These are phyloP conservation scores for Horisme vitalbata DNA, from an alignment of 2,888 invertebrate species.

Conservation along the genomic window DNA sequence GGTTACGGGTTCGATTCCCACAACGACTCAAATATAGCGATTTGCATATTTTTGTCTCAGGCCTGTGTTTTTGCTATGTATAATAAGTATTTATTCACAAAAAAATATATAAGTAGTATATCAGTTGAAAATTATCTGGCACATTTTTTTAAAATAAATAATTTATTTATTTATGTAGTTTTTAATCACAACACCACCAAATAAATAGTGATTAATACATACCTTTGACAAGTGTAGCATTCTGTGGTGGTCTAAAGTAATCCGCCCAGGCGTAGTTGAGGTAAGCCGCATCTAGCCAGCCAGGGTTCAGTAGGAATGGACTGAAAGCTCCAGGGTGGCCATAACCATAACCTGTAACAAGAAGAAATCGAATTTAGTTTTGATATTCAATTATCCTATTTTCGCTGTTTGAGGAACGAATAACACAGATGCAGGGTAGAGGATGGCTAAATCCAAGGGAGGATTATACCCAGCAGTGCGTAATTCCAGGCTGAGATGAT, in stretches of 20 bases:
- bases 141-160: no score
- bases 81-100: no score
- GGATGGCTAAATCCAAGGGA: no score
- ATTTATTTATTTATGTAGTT: neutral
- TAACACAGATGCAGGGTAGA: neutral
- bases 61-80: no score
- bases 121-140: no score
- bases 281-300: conserved; percentile 93
- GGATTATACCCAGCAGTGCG: no score
- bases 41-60: no score
- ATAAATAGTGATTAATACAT: conserved; percentile 25
- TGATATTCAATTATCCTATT: neutral
- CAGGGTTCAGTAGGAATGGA: conserved; percentile 90
- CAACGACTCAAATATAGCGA: no score
- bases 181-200: neutral
- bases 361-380: conserved; percentile 31
- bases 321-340: conserved; percentile 90
- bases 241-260: conserved; percentile 84
- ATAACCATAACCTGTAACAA: conserved; percentile 89
- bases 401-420: neutral
- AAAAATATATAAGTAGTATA: no score
- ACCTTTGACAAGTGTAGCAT: conserved; percentile 84
- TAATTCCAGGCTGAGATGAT: no score
- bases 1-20: no score
- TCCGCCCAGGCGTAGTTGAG: conserved; percentile 90